Percentiles rank a stretch among this genome's conserved stretches.
These are phyloP conservation scores for Ditylenchus dipsaci DNA, from an alignment of 1,140 invertebrate genomes.

Conservation along the genomic window DNA sequence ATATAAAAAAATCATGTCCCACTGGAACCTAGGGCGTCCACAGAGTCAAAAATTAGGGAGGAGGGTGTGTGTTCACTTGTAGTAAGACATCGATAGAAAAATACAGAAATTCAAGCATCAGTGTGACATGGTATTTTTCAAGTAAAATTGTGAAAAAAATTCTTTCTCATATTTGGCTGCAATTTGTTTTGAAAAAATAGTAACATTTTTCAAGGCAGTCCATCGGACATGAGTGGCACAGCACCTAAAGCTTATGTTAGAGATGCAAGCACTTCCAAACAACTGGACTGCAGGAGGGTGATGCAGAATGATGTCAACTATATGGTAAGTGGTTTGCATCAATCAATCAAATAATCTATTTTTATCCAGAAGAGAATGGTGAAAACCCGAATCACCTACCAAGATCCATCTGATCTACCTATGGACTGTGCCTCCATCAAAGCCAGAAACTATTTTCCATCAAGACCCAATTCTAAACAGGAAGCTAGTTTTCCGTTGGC, in stretches of 20 bases:
- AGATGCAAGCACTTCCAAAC: not conserved
- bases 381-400: not conserved
- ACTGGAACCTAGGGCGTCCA: too few relatives aligned
- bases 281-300: not conserved
- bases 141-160: not conserved
- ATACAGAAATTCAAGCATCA: too few relatives aligned
- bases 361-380: too few relatives aligned
- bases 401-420: slow-evolving; percentile 2
- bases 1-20: too few relatives aligned
- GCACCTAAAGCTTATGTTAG: not conserved
- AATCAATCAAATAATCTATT: too few relatives aligned
- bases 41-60: too few relatives aligned
- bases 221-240: too few relatives aligned
- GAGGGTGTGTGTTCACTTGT: too few relatives aligned
- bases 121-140: too few relatives aligned
- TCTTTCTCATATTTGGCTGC: too few relatives aligned
- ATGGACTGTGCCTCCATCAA: slow-evolving; percentile 21
- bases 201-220: not conserved
- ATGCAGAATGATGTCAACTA: not conserved
- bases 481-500: slow-evolving; percentile 32
- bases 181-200: not conserved
- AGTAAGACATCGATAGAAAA: too few relatives aligned
- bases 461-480: slow-evolving; percentile 4
- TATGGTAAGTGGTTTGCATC: too few relatives aligned
- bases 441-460: slow-evolving; percentile 18